Evolutionary conservation across 2,113 vertebrate genomes (phyloP).

Genomic region (Physeter macrocephalus): DNA sequence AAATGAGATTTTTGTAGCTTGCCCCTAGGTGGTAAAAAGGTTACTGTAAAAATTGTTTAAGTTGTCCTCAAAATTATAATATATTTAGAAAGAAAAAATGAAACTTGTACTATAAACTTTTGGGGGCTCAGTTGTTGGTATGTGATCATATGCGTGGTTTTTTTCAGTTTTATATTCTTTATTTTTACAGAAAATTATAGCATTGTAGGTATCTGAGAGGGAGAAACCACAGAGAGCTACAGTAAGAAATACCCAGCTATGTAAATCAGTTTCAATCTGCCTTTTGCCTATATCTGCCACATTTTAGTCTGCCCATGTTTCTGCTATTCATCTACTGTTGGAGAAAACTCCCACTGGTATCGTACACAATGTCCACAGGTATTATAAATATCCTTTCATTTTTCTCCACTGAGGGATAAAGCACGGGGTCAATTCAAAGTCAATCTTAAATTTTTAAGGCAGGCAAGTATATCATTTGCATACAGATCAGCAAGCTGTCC

Average conservation of each 20-base stretch:
- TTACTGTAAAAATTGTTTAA: slow-evolving; percentile 50
- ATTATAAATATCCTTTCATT: slow-evolving; percentile 78
- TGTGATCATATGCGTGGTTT: slow-evolving; percentile 30
- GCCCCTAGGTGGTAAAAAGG: not conserved
- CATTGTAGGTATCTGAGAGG: slow-evolving; percentile 54
- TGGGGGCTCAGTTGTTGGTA: slow-evolving; percentile 16
- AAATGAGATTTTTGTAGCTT: slow-evolving; percentile 61
- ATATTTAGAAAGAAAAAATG: slow-evolving; percentile 64
- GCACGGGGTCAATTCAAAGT: slow-evolving; percentile 78
- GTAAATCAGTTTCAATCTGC: slow-evolving; percentile 73
- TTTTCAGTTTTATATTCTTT: slow-evolving; percentile 54
- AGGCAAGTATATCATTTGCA: slow-evolving; percentile 76
- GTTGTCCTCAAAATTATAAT: slow-evolving; percentile 49
- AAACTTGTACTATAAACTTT: slow-evolving; percentile 57
- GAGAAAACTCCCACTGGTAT: slow-evolving; percentile 76
- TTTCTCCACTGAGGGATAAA: slow-evolving; percentile 73
- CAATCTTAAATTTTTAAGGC: slow-evolving; percentile 79
- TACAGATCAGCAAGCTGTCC: slow-evolving; percentile 63
- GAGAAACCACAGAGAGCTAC: slow-evolving; percentile 31
- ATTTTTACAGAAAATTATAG: slow-evolving; percentile 63
- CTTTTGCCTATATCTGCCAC: slow-evolving; percentile 74
- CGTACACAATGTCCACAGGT: slow-evolving; percentile 74
- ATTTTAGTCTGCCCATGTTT: slow-evolving; percentile 74
- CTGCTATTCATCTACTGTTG: slow-evolving; percentile 71
- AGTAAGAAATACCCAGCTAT: slow-evolving; percentile 64